phyloP scores from a whole-genome alignment of 2,113 vertebrate genomes.

The Anser brachyrhynchus region DNA sequence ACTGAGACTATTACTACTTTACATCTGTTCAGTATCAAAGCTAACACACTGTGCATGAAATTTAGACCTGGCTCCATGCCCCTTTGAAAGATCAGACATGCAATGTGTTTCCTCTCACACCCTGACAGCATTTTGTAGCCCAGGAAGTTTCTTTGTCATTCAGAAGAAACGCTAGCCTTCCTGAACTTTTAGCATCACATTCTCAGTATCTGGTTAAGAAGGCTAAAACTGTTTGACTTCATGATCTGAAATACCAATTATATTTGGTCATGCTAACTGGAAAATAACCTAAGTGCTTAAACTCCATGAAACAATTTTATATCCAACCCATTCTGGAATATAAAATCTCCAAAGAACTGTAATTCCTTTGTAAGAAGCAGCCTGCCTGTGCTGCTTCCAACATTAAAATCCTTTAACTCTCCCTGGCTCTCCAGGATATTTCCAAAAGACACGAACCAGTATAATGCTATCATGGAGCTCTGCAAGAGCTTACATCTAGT shows the following conservation, averaged over 20 bases:
- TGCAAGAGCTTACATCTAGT: conserved; percentile 21
- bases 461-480: not conserved
- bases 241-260: conserved; percentile 59
- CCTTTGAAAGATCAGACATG: not conserved
- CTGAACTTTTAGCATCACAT: conserved; percentile 59
- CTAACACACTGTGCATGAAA: not conserved
- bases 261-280: conserved; percentile 55
- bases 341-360: conserved; percentile 55
- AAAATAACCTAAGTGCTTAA: conserved; percentile 73
- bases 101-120: conserved; percentile 48
- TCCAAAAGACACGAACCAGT: conserved; percentile 55
- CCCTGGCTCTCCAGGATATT: conserved; percentile 43
- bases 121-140: conserved; percentile 49
- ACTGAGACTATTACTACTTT: not conserved
- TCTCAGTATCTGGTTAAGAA: conserved; percentile 31
- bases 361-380: conserved; percentile 63
- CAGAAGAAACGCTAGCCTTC: conserved; percentile 63
- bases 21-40: not conserved
- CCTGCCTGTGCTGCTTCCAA: conserved; percentile 45
- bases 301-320: conserved; percentile 66
- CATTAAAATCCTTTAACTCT: conserved; percentile 45
- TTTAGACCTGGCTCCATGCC: conserved; percentile 11
- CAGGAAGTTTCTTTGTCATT: conserved; percentile 66
- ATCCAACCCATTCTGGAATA: conserved; percentile 40
- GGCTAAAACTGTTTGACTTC: conserved; percentile 21